Evolutionary conservation across 1,140 invertebrate species (phyloP).

Genomic region (Archivesica marissinica): DNA sequence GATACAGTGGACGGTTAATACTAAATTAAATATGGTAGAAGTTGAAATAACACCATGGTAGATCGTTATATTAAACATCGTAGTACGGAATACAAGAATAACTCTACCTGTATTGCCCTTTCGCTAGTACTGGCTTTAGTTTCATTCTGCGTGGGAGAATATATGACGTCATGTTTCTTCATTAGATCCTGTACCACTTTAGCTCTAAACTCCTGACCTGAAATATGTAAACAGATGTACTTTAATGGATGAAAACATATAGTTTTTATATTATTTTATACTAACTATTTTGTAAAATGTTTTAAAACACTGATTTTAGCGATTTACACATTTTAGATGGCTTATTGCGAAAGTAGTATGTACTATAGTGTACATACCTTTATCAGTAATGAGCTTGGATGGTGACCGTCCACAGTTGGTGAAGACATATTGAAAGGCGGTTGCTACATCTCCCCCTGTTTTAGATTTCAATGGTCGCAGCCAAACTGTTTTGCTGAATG

Average conservation of each 20-base stretch:
- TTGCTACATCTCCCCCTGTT: slow-evolving; percentile 1
- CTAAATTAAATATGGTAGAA: no score
- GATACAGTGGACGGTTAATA: no score
- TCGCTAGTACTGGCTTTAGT: neutral
- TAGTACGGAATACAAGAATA: no score
- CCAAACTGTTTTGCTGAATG: neutral
- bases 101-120: no score
- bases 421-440: slow-evolving; percentile 19
- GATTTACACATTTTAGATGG: neutral
- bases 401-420: neutral
- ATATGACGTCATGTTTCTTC: slow-evolving; percentile 8
- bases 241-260: neutral
- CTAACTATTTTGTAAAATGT: neutral
- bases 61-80: no score
- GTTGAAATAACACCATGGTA: no score
- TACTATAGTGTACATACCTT: neutral
- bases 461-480: neutral
- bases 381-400: neutral
- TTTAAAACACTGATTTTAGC: neutral
- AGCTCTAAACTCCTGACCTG: slow-evolving; percentile 30
- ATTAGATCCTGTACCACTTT: neutral
- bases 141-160: slow-evolving; percentile 24
- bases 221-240: neutral
- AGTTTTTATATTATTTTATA: neutral
- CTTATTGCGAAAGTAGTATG: neutral